A percentile compares a stretch with the other conserved stretches of the same genome.
Conservation (phyloP, 2,888 invertebrate species). For the Pyrocoelia pectoralis region DNA sequence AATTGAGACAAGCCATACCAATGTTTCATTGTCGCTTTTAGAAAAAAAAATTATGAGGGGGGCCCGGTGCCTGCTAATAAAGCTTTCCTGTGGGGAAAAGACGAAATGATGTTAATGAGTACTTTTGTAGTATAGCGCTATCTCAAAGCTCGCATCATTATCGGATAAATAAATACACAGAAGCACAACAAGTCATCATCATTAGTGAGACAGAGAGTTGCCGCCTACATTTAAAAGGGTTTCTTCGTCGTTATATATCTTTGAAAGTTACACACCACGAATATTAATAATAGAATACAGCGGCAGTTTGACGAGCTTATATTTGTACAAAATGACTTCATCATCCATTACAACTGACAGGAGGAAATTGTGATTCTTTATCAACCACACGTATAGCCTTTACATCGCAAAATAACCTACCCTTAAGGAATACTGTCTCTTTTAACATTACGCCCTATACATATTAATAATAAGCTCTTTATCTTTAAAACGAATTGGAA, state of each 20-base stretch:
- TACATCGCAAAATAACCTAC: background rate
- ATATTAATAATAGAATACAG: conserved; percentile 13
- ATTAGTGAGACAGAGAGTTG: too few species aligned
- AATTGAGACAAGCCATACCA: too few species aligned
- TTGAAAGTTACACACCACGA: background rate
- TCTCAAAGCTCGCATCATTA: too few species aligned
- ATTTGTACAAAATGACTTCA: conserved; percentile 27
- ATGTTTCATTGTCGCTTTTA: too few species aligned
- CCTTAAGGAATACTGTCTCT: conserved; percentile 12
- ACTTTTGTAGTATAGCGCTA: too few species aligned
- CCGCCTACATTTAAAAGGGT: too few species aligned
- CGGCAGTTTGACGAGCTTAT: conserved; percentile 19
- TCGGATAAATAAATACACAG: too few species aligned
- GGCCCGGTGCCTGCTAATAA: too few species aligned
- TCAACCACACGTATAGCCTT: conserved; percentile 28
- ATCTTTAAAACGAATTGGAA: conserved; percentile 2
- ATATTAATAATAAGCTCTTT: conserved; percentile 5
- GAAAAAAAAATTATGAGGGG: too few species aligned
- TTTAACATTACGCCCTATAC: conserved; percentile 15
- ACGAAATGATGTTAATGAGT: too few species aligned
- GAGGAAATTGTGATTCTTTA: conserved; percentile 45
- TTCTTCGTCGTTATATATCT: background rate
- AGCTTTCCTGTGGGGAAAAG: too few species aligned
- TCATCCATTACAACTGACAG: conserved; percentile 44
- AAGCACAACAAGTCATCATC: too few species aligned